Base-by-base conservation (phyloP, 1,140 invertebrate genomes). In the Littorina saxatilis region DNA sequence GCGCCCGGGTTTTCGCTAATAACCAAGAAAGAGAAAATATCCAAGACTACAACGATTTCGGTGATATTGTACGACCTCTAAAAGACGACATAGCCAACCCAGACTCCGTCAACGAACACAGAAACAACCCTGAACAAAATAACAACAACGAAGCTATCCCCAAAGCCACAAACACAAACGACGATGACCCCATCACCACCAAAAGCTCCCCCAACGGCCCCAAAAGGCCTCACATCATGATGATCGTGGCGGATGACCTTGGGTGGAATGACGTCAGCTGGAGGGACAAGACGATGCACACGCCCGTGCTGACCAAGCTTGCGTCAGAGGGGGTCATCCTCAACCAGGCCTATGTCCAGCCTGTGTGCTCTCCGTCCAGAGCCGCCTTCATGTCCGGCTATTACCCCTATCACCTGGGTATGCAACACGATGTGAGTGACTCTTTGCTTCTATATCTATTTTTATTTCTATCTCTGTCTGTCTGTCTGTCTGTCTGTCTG, bases 301-400 rank as follows among this genome's bases (percentile, higher is more conserved):
- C 76, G 0, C 76, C 76, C 11, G 76, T 78, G 17, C 23, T 78
- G 55, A 39, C 17, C 29, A 40, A 35, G 58, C 76, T 78, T 55
- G 52, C 76, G 4, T 39, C 52, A 3, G 55, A 78, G 23, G 76
- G 76, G 3, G 37, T 78, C 32, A 23, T 78, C 32, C 76, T 78
- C 0, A 63, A 43, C 23, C 76, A 66, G 55, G n/a, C 76, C 0
- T 78, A 78, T 39, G 76, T 78, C 3, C 76, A 78, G 76, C 76
- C 76, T 29, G 52, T 73, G 50, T 66, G 58, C 47, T 84, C 27
- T 40, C 84, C 83, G 17, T 96, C 96, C 1, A 92, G 96, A 85
- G 94, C 95, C 11, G 95, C 97, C 2, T 91, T 98, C 20, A 95
- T 98, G 95, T 96, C 96, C 0, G 97, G 96, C 76, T 96, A 96